Evolutionary conservation across 2,888 invertebrate genomes (phyloP).

Genomic region (Leucophenga maculata): DNA sequence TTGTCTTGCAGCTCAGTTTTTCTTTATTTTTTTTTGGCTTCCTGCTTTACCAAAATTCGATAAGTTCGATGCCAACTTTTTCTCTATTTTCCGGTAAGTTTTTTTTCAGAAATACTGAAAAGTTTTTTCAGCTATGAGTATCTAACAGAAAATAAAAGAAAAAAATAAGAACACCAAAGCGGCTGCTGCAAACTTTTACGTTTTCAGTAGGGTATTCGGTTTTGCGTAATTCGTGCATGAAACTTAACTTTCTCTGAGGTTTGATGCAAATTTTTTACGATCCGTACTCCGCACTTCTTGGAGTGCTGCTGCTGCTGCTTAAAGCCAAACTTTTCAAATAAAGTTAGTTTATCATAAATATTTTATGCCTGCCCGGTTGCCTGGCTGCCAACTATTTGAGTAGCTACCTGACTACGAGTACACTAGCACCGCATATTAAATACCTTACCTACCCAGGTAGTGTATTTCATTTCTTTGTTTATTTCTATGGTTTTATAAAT

Average conservation of each 20-base stretch:
- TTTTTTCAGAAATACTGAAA: not conserved
- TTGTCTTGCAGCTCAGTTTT: not conserved
- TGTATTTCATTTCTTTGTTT: too few relatives aligned
- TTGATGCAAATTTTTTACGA: not conserved
- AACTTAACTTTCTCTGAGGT: slow-evolving; percentile 3
- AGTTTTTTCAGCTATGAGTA: not conserved
- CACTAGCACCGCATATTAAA: not conserved
- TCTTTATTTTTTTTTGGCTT: too few relatives aligned
- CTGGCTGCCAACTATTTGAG: not conserved
- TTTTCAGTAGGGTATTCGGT: not conserved
- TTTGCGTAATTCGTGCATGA: not conserved
- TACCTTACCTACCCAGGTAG: too few relatives aligned
- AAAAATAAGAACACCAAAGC: not conserved
- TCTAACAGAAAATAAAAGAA: not conserved
- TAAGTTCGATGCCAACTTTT: not conserved
- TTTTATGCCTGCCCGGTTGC: not conserved
- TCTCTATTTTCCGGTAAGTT: not conserved
- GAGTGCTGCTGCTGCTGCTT: too few relatives aligned
- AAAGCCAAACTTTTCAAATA: not conserved
- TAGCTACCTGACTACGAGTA: too few relatives aligned
- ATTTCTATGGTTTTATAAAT: too few relatives aligned
- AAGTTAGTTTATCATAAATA: slow-evolving; percentile 2
- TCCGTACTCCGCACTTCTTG: not conserved
- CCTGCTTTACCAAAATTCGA: slow-evolving; percentile 12
- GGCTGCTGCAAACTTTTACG: not conserved